phyloP scores from a whole-genome alignment of 2,888 invertebrate species.

The Asteroscopus sphinx region DNA sequence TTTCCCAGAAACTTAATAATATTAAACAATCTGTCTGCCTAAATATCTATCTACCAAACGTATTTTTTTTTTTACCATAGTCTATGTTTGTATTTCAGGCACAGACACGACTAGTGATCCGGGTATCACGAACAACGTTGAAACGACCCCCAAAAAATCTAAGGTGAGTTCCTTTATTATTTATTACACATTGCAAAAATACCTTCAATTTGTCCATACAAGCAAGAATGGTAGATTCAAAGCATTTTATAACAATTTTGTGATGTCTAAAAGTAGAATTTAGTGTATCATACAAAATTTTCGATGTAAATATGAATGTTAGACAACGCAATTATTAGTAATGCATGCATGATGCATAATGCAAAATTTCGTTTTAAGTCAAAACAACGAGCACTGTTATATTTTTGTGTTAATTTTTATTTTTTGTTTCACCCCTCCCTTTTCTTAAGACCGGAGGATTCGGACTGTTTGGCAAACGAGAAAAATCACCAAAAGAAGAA shows the following conservation, averaged over 20 bases:
- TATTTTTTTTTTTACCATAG: neutral
- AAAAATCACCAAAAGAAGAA: constrained; percentile 81
- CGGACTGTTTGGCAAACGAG: constrained; percentile 80
- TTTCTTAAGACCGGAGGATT: constrained; percentile 81
- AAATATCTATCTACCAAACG: constrained; percentile 9
- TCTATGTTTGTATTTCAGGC: constrained; percentile 69
- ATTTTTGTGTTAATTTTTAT: constrained; percentile 78
- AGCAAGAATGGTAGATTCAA: constrained; percentile 75
- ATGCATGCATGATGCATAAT: constrained; percentile 71
- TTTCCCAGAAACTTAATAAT: constrained; percentile 18
- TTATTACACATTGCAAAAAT: constrained; percentile 20
- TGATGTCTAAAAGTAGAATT: constrained; percentile 51
- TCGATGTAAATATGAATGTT: constrained; percentile 77
- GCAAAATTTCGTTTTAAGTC: constrained; percentile 66
- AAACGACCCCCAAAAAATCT: constrained; percentile 85
- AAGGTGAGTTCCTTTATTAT: constrained; percentile 75
- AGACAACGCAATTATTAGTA: constrained; percentile 71
- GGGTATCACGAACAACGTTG: constrained; percentile 84
- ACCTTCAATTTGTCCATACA: constrained; percentile 51
- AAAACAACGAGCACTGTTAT: constrained; percentile 64
- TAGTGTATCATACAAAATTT: constrained; percentile 77
- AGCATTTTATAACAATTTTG: constrained; percentile 52
- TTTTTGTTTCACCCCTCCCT: constrained; percentile 77
- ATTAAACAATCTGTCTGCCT: constrained; percentile 17
- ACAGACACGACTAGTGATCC: constrained; percentile 87